These are phyloP conservation scores for Eristalinus sepulchralis DNA, from an alignment of 2,888 invertebrate species.

Conservation along the genomic window DNA sequence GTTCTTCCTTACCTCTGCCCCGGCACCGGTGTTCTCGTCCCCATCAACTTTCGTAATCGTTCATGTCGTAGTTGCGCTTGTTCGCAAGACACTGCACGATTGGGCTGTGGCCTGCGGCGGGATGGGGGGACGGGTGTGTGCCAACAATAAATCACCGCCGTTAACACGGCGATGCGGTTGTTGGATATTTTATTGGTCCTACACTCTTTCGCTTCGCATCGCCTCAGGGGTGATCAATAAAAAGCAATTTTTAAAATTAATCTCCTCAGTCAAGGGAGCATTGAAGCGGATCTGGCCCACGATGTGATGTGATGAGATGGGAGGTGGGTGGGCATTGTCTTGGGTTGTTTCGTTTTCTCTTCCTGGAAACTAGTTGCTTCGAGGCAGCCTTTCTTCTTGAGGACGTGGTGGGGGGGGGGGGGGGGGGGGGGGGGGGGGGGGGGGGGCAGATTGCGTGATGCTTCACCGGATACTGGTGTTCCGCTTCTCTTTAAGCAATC, in stretches of 20 bases:
- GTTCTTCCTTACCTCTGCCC: not conserved
- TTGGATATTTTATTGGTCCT: conserved; percentile 13
- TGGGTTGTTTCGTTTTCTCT: not conserved
- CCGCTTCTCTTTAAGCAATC: no score
- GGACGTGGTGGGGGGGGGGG: no score
- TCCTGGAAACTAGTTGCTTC: not conserved
- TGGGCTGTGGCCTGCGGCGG: no score
- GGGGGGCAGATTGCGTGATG: no score
- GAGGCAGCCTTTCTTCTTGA: no score
- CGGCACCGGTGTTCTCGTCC: not conserved
- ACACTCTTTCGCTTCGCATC: not conserved
- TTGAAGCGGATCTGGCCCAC: not conserved
- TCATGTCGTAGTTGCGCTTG: conserved; percentile 20
- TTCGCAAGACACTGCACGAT: conserved; percentile 9
- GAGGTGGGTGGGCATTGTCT: not conserved
- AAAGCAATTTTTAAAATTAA: conserved; percentile 69
- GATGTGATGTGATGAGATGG: not conserved
- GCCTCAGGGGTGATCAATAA: conserved; percentile 41
- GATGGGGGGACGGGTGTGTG: conserved; percentile 16
- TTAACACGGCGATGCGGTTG: conserved; percentile 39
- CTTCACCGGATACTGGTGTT: no score
- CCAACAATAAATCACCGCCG: conserved; percentile 64
- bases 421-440: no score
- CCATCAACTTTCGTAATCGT: not conserved
- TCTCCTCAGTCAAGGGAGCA: conserved; percentile 32